Evolutionary conservation across 1,140 invertebrate species (phyloP).

Genomic region (Thrips palmi): DNA sequence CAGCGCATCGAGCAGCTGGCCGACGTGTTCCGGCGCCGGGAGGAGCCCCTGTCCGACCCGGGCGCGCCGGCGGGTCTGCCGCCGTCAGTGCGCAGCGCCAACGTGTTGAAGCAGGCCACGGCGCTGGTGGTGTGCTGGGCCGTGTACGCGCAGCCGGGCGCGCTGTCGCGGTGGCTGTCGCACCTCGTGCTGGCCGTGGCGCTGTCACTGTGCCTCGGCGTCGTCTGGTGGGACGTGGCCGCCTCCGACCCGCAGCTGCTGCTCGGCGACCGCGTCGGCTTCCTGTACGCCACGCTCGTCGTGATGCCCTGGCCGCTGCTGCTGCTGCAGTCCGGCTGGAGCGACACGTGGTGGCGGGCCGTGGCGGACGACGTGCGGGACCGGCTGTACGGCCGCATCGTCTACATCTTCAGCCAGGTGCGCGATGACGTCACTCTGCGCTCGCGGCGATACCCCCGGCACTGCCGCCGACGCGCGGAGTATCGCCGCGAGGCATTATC

Average conservation of each 20-base stretch:
- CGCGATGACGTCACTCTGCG: too few species aligned
- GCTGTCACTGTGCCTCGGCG: conserved; percentile 66
- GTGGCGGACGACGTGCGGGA: conserved; percentile 58
- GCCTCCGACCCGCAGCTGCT: conserved; percentile 47
- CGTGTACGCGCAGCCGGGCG: conserved; percentile 75
- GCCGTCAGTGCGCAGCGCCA: conserved; percentile 36
- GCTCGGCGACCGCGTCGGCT: conserved; percentile 57
- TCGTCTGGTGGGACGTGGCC: conserved; percentile 76
- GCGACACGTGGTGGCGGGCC: conserved; percentile 43
- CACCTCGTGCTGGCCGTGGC: conserved; percentile 56
- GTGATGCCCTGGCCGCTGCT: conserved; percentile 57
- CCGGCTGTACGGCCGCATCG: conserved; percentile 52
- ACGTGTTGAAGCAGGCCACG: conserved; percentile 40
- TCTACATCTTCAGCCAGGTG: conserved; percentile 60
- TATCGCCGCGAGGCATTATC: too few species aligned
- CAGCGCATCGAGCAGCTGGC: conserved; percentile 79
- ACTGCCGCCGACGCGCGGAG: too few species aligned
- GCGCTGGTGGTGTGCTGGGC: conserved; percentile 51
- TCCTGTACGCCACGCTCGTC: conserved; percentile 57
- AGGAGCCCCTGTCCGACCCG: conserved; percentile 46
- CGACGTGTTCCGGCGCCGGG: conserved; percentile 50
- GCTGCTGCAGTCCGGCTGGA: conserved; percentile 41
- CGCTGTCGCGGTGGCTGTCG: conserved; percentile 54
- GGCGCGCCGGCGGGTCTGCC: conserved; percentile 56
- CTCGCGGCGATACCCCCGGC: too few species aligned